phyloP scores from a whole-genome alignment of 2,797 vertebrate genomes.

The Oceanodroma leucorhoa region DNA sequence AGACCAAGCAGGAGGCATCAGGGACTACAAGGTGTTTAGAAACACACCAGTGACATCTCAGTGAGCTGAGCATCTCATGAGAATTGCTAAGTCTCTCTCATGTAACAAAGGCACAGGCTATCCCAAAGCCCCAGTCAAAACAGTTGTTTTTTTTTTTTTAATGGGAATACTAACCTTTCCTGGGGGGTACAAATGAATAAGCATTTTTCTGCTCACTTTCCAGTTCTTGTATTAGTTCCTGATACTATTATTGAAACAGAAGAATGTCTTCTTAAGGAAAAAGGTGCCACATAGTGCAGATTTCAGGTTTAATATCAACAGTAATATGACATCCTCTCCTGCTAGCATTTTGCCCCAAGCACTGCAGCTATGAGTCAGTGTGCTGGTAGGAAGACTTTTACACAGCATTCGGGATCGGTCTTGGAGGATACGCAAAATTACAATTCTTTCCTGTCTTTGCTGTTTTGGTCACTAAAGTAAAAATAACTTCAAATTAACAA shows the following conservation, averaged over 20 bases:
- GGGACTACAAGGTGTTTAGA: neutral
- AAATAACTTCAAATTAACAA: conserved; percentile 34
- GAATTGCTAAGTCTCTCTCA: neutral
- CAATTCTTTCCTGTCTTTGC: conserved; percentile 8
- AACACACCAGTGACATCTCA: neutral
- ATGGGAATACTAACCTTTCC: neutral
- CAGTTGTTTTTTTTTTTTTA: neutral
- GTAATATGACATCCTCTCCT: neutral
- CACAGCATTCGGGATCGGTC: neutral
- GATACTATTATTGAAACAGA: neutral
- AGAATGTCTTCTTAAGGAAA: neutral
- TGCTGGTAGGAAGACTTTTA: neutral
- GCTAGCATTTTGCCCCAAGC: neutral
- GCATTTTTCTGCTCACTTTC: neutral
- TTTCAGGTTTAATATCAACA: neutral
- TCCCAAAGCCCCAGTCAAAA: neutral
- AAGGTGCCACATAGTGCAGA: neutral
- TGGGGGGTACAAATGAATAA: neutral
- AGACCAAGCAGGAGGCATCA: neutral
- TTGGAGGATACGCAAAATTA: neutral
- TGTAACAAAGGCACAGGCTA: neutral
- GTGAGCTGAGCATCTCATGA: neutral
- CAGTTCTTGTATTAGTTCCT: neutral
- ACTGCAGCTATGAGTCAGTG: neutral
- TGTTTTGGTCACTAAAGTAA: neutral